Evolutionary conservation across 1,140 invertebrate species (phyloP).

Genomic region (Galleria mellonella): DNA sequence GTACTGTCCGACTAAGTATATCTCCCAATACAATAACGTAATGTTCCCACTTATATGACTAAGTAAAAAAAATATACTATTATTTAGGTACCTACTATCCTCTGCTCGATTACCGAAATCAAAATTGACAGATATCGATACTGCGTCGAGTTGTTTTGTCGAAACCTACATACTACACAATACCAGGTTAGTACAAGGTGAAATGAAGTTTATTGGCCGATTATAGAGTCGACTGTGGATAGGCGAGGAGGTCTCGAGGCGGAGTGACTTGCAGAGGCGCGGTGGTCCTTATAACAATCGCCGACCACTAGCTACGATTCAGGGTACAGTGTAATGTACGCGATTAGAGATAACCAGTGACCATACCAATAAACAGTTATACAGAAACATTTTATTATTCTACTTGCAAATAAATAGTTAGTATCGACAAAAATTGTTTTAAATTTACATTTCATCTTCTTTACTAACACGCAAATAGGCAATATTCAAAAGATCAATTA

Average conservation of each 20-base stretch:
- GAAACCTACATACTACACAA: conserved; percentile 17
- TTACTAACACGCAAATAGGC: no score
- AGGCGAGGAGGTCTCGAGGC: conserved; percentile 1
- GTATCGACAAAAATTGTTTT: no score
- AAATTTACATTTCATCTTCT: no score
- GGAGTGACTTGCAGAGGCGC: conserved; percentile 54
- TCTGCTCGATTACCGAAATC: conserved; percentile 40
- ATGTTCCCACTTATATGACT: conserved; percentile 1
- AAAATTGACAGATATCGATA: conserved; percentile 54
- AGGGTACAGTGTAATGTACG: neutral
- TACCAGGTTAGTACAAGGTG: neutral
- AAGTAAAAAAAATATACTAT: neutral
- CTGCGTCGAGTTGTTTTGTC: conserved; percentile 33
- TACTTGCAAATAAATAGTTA: no score
- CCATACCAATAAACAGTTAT: no score
- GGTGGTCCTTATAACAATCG: conserved; percentile 50
- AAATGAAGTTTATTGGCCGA: conserved; percentile 8
- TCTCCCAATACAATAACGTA: neutral
- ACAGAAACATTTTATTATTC: no score
- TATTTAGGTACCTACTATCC: neutral
- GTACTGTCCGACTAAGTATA: no score
- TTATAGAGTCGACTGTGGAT: conserved; percentile 7
- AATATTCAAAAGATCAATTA: no score
- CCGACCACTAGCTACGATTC: conserved; percentile 32
- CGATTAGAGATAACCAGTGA: neutral